Evolutionary conservation across 2,888 invertebrate species (phyloP).

Genomic region (Mantis religiosa): DNA sequence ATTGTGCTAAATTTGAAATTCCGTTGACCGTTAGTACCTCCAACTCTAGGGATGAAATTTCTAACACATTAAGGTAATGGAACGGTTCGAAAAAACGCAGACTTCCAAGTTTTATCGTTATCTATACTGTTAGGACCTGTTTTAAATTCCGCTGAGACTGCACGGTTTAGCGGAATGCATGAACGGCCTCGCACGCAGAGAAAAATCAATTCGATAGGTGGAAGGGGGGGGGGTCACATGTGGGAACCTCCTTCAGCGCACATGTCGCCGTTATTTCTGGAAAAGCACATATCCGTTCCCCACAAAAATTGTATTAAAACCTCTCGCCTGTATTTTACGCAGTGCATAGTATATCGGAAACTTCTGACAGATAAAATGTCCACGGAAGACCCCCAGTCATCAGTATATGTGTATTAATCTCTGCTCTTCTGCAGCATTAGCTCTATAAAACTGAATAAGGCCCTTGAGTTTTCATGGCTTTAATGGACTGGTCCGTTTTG

Average conservation of each 20-base stretch:
- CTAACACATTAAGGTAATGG: not conserved
- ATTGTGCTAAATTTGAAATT: not conserved
- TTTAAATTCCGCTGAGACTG: not conserved
- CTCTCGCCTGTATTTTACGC: not conserved
- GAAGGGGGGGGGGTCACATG: not conserved
- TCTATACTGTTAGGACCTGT: not conserved
- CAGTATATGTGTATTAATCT: not conserved
- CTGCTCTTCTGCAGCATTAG: too few species aligned
- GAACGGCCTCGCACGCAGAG: not conserved
- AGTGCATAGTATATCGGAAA: not conserved
- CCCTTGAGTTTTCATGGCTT: too few species aligned
- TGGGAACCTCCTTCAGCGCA: not conserved
- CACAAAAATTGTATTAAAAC: not conserved
- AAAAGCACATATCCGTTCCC: not conserved
- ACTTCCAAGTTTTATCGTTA: not conserved
- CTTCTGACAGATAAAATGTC: not conserved
- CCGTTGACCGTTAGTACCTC: not conserved
- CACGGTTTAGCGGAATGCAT: not conserved
- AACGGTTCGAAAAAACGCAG: not conserved
- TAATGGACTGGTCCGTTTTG: too few species aligned
- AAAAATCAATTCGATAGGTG: not conserved
- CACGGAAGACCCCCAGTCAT: not conserved
- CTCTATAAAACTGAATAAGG: too few species aligned
- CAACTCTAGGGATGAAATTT: not conserved
- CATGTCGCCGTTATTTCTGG: not conserved